Base-by-base conservation (phyloP, 2,888 invertebrate genomes). In the Rhingia campestris region DNA sequence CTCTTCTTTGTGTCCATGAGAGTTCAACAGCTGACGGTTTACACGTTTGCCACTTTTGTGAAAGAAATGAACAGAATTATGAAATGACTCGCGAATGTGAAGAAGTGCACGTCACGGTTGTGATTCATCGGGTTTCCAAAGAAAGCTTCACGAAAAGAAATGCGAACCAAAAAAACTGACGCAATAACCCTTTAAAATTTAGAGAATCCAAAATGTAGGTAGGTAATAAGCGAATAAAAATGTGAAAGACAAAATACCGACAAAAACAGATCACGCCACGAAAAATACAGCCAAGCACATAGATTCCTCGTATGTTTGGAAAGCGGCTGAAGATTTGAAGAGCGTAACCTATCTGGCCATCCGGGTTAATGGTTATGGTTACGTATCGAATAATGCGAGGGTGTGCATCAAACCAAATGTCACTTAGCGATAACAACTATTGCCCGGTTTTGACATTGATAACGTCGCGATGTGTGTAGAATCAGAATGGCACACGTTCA, bases 221-320 rank as follows among this genome's bases (percentile, higher is more conserved):
- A 22, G 37, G 2, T 39, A 45, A 4, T 10, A 9, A 45, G 12
- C 39, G 37, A 35, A 53, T 30, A 9, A 53, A 47, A 54, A 73
- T 73, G 64, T 35, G 47, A n/a, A 39, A 45, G 45, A 43, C 41
- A 54, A 54, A 54, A 43, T 43, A 2, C n/a, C 22, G 22, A 32
- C 45, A 64, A n/a, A 54, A 56, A 41, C 22, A 53, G 58, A 66
- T 74, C 74, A 74, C 64, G 66, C 64, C 64, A 66, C 58, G 33
- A 56, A 22, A 45, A 32, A 33, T 33, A 6, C 49, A 14, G 32
- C 32, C 9, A 12, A 47, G 1, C 22, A 22, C 22, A 22, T 22
- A 22, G 22, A 22, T 22, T 22, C 2, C 22, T 22, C 22, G 22
- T 22, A 22, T 22, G 22, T 22, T 1, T 9, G 35, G 54, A 47